Evolutionary conservation across 1,140 invertebrate genomes (phyloP).

Genomic region (Diplogasteroides magnus): DNA sequence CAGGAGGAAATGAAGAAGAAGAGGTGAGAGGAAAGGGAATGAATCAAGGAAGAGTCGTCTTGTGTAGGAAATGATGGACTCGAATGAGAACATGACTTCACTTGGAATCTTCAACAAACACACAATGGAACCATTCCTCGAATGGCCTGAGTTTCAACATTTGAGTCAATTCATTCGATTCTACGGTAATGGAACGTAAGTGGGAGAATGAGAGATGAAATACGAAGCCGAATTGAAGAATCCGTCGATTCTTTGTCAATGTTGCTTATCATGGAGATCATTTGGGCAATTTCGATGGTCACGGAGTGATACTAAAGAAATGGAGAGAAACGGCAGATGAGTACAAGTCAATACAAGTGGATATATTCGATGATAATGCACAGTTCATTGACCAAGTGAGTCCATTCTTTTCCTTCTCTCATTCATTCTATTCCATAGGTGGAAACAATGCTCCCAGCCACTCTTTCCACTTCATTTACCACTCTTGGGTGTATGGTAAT

Average conservation of each 20-base stretch:
- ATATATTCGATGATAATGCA: conserved; percentile 25
- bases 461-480: conserved; percentile 56
- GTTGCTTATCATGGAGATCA: conserved; percentile 40
- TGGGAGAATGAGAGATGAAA: conserved; percentile 2
- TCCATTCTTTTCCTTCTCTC: background rate
- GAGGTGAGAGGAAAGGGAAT: background rate
- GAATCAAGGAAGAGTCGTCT: background rate
- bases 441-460: conserved; percentile 55
- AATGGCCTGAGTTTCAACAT: conserved; percentile 48
- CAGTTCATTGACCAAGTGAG: conserved; percentile 22
- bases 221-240: conserved; percentile 4
- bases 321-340: conserved; percentile 44
- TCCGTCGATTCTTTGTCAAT: conserved; percentile 39
- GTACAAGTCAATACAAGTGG: conserved; percentile 18
- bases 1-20: background rate
- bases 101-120: conserved; percentile 21
- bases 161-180: conserved; percentile 46
- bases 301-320: conserved; percentile 32
- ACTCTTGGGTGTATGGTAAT: conserved; percentile 57
- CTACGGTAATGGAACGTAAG: conserved; percentile 26
- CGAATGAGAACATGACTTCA: too few species aligned
- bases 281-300: conserved; percentile 36
- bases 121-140: conserved; percentile 36
- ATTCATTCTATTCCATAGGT: conserved; percentile 50
- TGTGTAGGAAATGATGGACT: too few species aligned